A percentile compares a stretch with the other conserved stretches of the same genome.
Conservation (phyloP, 23 tunicate species). For the Diplosoma virens region DNA sequence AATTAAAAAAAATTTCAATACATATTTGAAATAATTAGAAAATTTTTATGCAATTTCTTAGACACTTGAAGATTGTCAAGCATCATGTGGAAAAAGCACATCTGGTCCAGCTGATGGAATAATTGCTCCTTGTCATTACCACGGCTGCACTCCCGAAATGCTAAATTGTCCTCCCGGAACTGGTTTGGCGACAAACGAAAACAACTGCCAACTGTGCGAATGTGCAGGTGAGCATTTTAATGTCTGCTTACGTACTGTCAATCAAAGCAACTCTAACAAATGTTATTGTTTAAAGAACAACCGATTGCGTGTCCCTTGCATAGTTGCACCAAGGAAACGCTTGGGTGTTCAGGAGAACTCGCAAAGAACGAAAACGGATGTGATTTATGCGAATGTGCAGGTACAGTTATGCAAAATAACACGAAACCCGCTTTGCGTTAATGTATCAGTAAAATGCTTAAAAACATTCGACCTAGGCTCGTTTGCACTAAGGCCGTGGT, state of each 20-base stretch:
- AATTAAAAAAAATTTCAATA: too few relatives aligned
- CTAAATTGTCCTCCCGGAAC: constrained; percentile 14
- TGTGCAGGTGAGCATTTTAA: constrained; percentile 27
- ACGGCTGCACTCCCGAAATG: constrained; percentile 32
- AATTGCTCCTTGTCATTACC: constrained; percentile 19
- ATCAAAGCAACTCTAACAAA: not conserved
- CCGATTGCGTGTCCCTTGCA: constrained; percentile 31
- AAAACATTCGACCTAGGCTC: too few relatives aligned
- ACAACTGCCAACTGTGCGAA: constrained; percentile 32
- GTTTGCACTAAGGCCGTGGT: too few relatives aligned
- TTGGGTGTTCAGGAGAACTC: constrained; percentile 34
- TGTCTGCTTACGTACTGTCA: not conserved
- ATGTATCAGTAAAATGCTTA: too few relatives aligned
- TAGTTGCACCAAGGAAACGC: constrained; percentile 51
- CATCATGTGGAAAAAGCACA: too few relatives aligned
- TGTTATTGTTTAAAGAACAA: not conserved
- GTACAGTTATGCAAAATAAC: too few relatives aligned
- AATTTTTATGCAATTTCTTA: too few relatives aligned
- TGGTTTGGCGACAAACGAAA: constrained; percentile 28
- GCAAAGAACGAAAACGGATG: constrained; percentile 52
- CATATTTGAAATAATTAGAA: too few relatives aligned
- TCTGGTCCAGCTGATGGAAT: too few relatives aligned
- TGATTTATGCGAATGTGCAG: constrained; percentile 39
- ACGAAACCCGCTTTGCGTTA: too few relatives aligned
- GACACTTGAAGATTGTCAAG: too few relatives aligned